Evolutionary conservation across 2,888 invertebrate species (phyloP), one percentile per base, ranked within the genome.

Genomic region (Yponomeuta evonymella): DNA sequence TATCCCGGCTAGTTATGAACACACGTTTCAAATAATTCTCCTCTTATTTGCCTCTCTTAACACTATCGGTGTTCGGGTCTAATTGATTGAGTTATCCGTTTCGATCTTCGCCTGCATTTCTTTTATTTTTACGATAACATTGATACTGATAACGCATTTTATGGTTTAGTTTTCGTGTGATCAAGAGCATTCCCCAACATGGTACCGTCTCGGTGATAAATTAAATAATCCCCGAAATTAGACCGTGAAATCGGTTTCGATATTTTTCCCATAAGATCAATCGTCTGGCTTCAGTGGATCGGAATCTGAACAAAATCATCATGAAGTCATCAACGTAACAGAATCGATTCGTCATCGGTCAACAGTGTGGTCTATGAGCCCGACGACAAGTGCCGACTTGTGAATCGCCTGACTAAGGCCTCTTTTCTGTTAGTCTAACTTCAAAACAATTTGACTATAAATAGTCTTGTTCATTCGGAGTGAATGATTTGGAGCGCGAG

Each of bases 261-360:
- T 43, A 67, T n/a, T 73, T 75, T 74, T 74, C 36, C 71, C 75
- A 73, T 77, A 76, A 75, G 75, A 75, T 76, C 75, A 74, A 73
- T 69, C 72, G 73, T 74, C 72, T 73, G 72, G 72, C 72, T 74
- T 72, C 70, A 73, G 74, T 79, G 68, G 48, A 29, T 51, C 48
- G 51, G 29, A 51, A 12, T 67, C 67, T 48, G 51, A 69, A 51
- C 29, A 12, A 33, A 67, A 48, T 29, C 48, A 69, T 15, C 58
- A 64, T 87, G 79, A 83, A 90, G 87, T 86, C 84, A 82, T 90
- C 87, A 84, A 86, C 78, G 82, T 81, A 79, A 78, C 74, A 73
- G 79, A 89, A 91, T 90, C 85, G 79, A 91, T 91, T 91, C 86
- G 91, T 88, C 87, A 85, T 77, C 82, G 86, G 81, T 79, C 81